Conservation (phyloP, 2,113 vertebrate species). For the Pseudonaja textilis region DNA sequence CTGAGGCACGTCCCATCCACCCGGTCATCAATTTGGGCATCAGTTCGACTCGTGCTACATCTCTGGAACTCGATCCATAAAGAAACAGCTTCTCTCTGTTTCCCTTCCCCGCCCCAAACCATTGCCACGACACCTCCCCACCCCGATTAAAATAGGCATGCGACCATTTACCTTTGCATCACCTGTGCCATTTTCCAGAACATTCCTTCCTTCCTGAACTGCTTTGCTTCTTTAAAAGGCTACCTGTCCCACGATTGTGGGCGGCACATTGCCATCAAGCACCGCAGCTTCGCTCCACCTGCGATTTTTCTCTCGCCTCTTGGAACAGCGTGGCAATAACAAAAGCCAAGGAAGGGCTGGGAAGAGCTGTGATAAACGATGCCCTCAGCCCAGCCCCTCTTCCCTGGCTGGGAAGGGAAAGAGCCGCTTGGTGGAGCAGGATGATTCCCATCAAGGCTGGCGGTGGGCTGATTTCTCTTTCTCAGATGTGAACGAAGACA, state of each 20-base stretch:
- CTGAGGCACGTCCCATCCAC: not conserved
- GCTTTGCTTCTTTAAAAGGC: not conserved
- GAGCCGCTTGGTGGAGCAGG: not conserved
- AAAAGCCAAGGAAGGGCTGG: not conserved
- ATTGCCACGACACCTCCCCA: not conserved
- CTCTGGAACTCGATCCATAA: not conserved
- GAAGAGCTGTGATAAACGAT: not conserved
- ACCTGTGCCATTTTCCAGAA: not conserved
- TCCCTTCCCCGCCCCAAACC: not conserved
- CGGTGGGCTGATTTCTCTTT: constrained; percentile 3
- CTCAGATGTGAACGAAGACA: constrained; percentile 19
- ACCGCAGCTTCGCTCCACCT: not conserved
- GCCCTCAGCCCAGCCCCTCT: too few relatives aligned
- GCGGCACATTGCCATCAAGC: not conserved
- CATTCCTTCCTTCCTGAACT: not conserved
- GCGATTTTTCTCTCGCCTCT: not conserved
- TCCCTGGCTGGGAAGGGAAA: not conserved
- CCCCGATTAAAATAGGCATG: not conserved
- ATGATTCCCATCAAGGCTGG: not conserved
- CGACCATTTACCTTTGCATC: not conserved
- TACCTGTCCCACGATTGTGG: not conserved
- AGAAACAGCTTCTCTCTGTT: not conserved
- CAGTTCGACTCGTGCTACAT: not conserved
- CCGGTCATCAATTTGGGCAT: not conserved
- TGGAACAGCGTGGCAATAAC: not conserved